Evolutionary conservation across 2,113 vertebrate genomes (phyloP), one percentile per base, ranked within the genome.

Genomic region (Taxidea taxus): DNA sequence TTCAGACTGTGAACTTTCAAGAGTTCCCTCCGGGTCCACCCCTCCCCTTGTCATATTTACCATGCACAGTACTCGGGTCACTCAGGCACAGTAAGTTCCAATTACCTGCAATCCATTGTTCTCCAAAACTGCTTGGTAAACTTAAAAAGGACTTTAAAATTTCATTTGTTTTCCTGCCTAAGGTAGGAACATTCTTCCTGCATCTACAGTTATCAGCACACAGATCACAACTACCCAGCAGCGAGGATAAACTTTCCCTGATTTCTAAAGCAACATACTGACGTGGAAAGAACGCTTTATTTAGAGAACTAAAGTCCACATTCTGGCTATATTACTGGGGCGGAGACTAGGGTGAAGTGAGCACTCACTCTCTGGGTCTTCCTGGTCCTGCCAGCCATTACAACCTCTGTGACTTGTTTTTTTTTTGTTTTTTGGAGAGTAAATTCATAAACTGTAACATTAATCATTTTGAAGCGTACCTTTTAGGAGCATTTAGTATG

Each of bases 151-250:
- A 21, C 62, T 74, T 93, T 20, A 64, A 68, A 49, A 90, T 60
- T 56, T 75, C 23, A 39, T 37, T 80, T 94, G 49, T 77, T 95
- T 95, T 95, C 51, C 82, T 83, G 91, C 27, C 72, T 62, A 56
- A 77, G 16, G 42, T 68, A 12, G 9, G 29, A 42, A 86, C 13
- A n/a, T 20, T 7, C n/a, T 62, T 60, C 81, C 54, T 77, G 42
- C 42, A 37, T 39, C 62, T 95, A 25, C 49, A 85, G 1, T 89
- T 81, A 81, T 75, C 11, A 56, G 60, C 7, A 62, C 64, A 44
- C 13, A 31, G 44, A 58, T 83, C n/a, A 85, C 78, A 74, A 25
- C 64, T 42, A 12, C 25, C 29, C 34, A 39, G 21, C 15, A 37
- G 27, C 37, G 68, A 77, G 44, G 15, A 62, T 21, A 27, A 84